Evolutionary conservation across 2,113 vertebrate genomes (phyloP).

Genomic region (Poeciliopsis prolifica): DNA sequence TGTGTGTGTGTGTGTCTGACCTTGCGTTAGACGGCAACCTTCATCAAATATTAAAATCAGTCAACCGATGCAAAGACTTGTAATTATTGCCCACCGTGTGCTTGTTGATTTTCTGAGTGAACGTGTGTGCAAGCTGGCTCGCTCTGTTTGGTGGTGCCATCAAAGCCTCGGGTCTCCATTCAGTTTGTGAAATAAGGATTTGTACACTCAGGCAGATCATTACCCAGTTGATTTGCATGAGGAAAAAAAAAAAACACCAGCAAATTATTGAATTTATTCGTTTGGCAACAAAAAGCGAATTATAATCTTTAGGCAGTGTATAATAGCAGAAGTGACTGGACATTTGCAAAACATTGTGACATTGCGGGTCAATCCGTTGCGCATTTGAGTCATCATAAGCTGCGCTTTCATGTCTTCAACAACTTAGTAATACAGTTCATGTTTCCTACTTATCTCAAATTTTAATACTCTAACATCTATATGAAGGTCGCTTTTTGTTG

Average conservation of each 20-base stretch:
- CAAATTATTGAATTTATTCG: slow-evolving; percentile 50
- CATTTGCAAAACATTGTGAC: slow-evolving; percentile 22
- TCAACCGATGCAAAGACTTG: slow-evolving; percentile 46
- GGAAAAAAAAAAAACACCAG: slow-evolving; percentile 14
- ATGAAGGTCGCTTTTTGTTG: not conserved
- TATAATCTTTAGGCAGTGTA: slow-evolving; percentile 27
- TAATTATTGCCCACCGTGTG: slow-evolving; percentile 50
- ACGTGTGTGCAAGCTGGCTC: slow-evolving; percentile 3
- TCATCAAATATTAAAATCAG: slow-evolving; percentile 69
- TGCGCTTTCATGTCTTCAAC: not conserved
- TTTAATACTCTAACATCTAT: not conserved
- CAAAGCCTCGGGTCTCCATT: slow-evolving; percentile 52
- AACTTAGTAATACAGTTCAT: not conserved
- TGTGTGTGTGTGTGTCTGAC: slow-evolving; percentile 24
- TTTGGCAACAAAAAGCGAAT: slow-evolving; percentile 34
- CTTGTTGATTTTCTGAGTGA: slow-evolving; percentile 12
- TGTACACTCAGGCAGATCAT: slow-evolving; percentile 58
- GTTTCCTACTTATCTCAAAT: not conserved
- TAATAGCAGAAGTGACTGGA: slow-evolving; percentile 16
- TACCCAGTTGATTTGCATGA: slow-evolving; percentile 38
- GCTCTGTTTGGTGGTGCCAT: slow-evolving; percentile 32
- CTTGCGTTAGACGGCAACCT: slow-evolving; percentile 53
- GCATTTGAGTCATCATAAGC: not conserved
- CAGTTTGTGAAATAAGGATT: slow-evolving; percentile 51
- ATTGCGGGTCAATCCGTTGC: not conserved